Evolutionary conservation across 35 echinoderm and acorn worm species (phyloP), one percentile per base, ranked within the genome.

Genomic region (Hemicentrotus pulcherrimus): DNA sequence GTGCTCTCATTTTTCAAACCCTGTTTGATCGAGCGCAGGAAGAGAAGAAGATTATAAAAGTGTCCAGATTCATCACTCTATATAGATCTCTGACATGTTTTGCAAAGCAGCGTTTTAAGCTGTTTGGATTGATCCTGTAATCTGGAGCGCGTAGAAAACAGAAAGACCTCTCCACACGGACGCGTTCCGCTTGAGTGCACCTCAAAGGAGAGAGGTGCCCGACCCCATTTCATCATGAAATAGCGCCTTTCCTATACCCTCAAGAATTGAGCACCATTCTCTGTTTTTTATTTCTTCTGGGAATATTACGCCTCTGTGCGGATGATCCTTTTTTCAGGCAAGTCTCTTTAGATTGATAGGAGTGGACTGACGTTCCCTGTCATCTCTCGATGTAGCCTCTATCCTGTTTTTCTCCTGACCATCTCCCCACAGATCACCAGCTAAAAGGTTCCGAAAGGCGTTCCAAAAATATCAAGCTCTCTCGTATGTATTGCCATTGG

Each of bases 1-100:
- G 19, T 78, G 65, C 65, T 78, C 65, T 78, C 65, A 78, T 78
- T 78, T 78, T n/a, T 78, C 65, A 78, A 78, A 78, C 65, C 65
- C 65, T 4, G 65, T n/a, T 78, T 78, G 65, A 78, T 78, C 28
- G 65, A 78, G 65, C 65, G 65, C 65, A n/a, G 19, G 65, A 78
- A 78, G 28, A 78, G 65, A 78, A 78, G 65, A 78, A 28, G 22
- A 78, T 78, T n/a, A 55, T 55, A 55, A 41, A 22, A 78, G 65
- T 78, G 65, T 78, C 65, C 28, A 78, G 65, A 78, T 78, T 78
- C 65, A 78, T 78, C 65, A 78, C 65, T 78, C 28, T 78, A 78
- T 28, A 78, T 78, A 78, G 65, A 78, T 78, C 65, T 5, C 65
- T 78, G 65, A 78, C 65, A 78, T 78, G 65, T 78, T 78, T 78